Conservation (phyloP, 2,888 invertebrate species). For the Nymphalis c-album region DNA sequence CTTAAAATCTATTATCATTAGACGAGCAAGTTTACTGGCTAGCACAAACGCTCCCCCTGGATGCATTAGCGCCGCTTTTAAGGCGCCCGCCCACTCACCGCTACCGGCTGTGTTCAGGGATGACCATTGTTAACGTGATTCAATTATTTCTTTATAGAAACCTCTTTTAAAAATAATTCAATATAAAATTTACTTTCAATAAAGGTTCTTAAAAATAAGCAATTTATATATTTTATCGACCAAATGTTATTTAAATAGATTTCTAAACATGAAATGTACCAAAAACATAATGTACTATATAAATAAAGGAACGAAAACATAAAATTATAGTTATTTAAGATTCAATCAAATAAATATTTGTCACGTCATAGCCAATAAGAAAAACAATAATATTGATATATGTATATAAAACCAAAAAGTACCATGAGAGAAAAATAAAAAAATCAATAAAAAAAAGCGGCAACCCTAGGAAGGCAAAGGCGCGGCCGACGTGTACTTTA, state of each 20-base stretch:
- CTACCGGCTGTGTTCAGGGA: slow-evolving; percentile 57
- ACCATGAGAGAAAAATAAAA: neutral
- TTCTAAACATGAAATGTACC: too few species aligned
- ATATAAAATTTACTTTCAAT: neutral
- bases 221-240: too few species aligned
- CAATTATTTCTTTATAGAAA: neutral
- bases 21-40: slow-evolving; percentile 33
- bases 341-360: too few species aligned
- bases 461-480: slow-evolving; percentile 25
- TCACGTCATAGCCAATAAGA: too few species aligned
- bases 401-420: neutral
- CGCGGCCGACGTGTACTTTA: slow-evolving; percentile 26
- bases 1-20: slow-evolving; percentile 1
- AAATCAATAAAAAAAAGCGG: neutral
- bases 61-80: slow-evolving; percentile 74
- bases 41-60: slow-evolving; percentile 49
- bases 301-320: too few species aligned
- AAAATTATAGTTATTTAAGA: too few species aligned
- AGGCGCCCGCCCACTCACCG: slow-evolving; percentile 64
- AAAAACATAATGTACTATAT: too few species aligned
- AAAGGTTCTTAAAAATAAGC: neutral
- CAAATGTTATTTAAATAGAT: too few species aligned
- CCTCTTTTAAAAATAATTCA: neutral
- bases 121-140: slow-evolving; percentile 35
- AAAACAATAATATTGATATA: too few species aligned